Percentiles rank a stretch among this genome's conserved stretches.
These are phyloP conservation scores for Hucho hucho DNA, from an alignment of 2,113 vertebrate species.

Conservation along the genomic window DNA sequence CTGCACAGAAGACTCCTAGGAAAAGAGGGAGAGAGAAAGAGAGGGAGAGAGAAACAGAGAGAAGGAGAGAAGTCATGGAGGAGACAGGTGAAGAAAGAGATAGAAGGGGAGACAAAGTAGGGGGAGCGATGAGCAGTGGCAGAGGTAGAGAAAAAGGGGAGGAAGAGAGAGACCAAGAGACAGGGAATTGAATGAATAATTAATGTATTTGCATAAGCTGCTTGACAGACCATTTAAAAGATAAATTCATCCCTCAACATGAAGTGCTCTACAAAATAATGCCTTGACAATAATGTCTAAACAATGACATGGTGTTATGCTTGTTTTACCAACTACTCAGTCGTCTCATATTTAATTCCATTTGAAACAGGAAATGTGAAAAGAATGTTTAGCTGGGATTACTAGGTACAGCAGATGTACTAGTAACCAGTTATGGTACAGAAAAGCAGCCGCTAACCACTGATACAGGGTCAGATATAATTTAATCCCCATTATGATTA, in stretches of 20 bases:
- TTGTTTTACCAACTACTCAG: not conserved
- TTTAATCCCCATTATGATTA: no score
- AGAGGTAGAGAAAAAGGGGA: not conserved
- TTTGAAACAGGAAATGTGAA: not conserved
- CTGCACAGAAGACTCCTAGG: conserved; percentile 92
- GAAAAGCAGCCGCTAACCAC: no score
- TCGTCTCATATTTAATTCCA: not conserved
- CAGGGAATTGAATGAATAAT: not conserved
- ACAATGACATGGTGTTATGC: not conserved
- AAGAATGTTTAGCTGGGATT: not conserved
- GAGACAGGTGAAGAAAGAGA: not conserved
- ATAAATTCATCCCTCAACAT: not conserved
- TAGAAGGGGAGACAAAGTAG: not conserved
- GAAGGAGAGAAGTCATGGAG: not conserved
- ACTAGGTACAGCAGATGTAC: not conserved
- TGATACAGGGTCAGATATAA: no score
- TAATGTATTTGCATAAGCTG: not conserved
- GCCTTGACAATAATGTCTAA: not conserved
- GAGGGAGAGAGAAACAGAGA: not conserved
- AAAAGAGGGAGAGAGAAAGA: not conserved
- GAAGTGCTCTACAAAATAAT: not conserved
- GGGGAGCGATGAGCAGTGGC: no score
- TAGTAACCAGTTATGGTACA: not conserved
- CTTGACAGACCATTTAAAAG: conserved; percentile 8
- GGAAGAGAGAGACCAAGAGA: not conserved